phyloP scores from a whole-genome alignment of 92 coral and sea anemone genomes.

The Epizoanthus illoricatus region DNA sequence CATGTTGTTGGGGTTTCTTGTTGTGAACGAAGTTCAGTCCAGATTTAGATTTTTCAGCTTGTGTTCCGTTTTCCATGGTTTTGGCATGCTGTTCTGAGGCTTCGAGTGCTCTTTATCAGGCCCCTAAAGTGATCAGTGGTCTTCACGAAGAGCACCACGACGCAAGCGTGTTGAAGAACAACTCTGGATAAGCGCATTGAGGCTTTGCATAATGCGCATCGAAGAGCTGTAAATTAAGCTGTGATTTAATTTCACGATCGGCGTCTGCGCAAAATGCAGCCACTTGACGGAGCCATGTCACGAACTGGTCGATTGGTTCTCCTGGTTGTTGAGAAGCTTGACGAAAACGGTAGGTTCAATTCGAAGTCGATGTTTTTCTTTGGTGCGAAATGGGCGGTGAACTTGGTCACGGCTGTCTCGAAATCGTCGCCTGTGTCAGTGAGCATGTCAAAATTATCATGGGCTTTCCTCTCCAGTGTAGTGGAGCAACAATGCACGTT shows the following conservation, averaged over 20 bases:
- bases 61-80: slow-evolving; percentile 17
- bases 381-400: slow-evolving; percentile 42
- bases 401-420: slow-evolving; percentile 13
- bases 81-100: slow-evolving; percentile 41
- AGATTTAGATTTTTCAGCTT: background rate
- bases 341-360: slow-evolving; percentile 14
- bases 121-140: slow-evolving; percentile 12
- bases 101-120: slow-evolving; percentile 37
- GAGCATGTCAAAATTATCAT: slow-evolving; percentile 40
- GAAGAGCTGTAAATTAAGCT: too few species aligned
- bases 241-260: slow-evolving; percentile 2
- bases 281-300: slow-evolving; percentile 23
- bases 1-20: slow-evolving; percentile 1
- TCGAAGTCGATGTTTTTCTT: slow-evolving; percentile 49
- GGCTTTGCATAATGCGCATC: too few species aligned
- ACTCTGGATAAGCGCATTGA: slow-evolving; percentile 20
- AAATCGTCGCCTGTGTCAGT: slow-evolving; percentile 37
- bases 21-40: slow-evolving; percentile 1
- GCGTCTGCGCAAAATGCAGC: slow-evolving; percentile 17
- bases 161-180: slow-evolving; percentile 27
- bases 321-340: background rate
- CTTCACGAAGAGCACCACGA: slow-evolving; percentile 20
- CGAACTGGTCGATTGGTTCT: slow-evolving; percentile 25
- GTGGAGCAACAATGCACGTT: slow-evolving; percentile 39
- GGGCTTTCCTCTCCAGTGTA: slow-evolving; percentile 38